Percentiles rank a stretch among this genome's conserved stretches.
phyloP scores from a whole-genome alignment of 2,113 vertebrate genomes.

The Euleptes europaea region DNA sequence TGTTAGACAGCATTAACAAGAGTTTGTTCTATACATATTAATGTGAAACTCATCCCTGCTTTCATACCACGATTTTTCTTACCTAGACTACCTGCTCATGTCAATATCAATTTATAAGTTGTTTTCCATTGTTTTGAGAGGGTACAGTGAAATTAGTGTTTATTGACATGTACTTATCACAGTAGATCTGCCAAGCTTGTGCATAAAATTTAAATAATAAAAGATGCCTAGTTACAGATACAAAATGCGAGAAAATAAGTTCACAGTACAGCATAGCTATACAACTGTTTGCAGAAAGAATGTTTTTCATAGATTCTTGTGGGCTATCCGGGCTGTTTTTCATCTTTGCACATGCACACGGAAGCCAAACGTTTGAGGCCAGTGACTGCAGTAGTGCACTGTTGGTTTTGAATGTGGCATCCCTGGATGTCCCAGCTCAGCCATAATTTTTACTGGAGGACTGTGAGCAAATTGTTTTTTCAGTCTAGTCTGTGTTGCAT shows the following conservation, averaged over 20 bases:
- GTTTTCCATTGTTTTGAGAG: neutral
- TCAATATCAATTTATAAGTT: neutral
- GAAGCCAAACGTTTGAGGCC: neutral
- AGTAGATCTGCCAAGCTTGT: neutral
- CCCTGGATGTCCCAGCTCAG: neutral
- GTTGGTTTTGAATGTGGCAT: neutral
- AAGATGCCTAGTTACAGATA: neutral
- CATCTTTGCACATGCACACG: neutral
- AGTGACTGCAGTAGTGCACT: neutral
- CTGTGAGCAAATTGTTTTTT: no score
- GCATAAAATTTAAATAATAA: neutral
- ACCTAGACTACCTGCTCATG: neutral
- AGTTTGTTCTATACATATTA: neutral
- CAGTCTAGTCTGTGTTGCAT: no score
- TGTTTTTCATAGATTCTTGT: neutral
- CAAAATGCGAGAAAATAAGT: neutral
- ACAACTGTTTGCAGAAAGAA: neutral
- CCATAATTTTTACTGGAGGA: neutral
- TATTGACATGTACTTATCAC: neutral
- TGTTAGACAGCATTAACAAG: neutral
- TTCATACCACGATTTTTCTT: neutral
- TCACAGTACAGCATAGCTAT: neutral
- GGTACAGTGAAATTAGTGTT: neutral
- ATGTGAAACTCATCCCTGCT: neutral
- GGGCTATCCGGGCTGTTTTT: no score